phyloP scores from a whole-genome alignment of 2,113 vertebrate species.

The Passer montanus region DNA sequence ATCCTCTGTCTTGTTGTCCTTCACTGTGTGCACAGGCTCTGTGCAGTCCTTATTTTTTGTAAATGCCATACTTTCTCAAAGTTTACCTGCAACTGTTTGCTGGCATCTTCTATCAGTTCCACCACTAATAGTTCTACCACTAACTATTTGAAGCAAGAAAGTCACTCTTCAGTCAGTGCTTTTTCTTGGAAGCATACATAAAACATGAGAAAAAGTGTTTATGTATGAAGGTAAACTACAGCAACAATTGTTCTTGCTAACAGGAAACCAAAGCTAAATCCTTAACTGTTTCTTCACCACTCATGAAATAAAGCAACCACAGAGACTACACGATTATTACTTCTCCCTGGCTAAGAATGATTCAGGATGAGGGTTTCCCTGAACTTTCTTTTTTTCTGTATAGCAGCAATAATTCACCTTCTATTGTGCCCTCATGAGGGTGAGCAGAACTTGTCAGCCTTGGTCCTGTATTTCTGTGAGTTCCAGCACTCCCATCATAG shows the following conservation, averaged over 20 bases:
- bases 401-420: background rate
- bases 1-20: fast-evolving
- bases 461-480: background rate
- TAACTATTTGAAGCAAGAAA: background rate
- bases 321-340: background rate
- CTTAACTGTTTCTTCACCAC: background rate
- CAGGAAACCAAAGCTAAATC: background rate
- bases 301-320: background rate
- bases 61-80: background rate
- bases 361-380: background rate
- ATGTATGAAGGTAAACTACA: background rate
- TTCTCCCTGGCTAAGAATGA: background rate
- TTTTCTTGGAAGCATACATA: background rate
- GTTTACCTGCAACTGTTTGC: background rate
- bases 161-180: background rate
- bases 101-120: background rate
- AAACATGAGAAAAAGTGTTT: fast-evolving
- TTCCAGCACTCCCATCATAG: background rate
- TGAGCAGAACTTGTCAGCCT: background rate
- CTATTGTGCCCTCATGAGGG: background rate
- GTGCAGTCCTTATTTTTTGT: background rate
- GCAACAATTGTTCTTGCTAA: background rate
- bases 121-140: background rate
- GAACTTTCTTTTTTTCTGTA: background rate
- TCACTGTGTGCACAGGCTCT: background rate